Conservation (phyloP, 2,113 vertebrate genomes). For the Mesembrinibis cayennensis region DNA sequence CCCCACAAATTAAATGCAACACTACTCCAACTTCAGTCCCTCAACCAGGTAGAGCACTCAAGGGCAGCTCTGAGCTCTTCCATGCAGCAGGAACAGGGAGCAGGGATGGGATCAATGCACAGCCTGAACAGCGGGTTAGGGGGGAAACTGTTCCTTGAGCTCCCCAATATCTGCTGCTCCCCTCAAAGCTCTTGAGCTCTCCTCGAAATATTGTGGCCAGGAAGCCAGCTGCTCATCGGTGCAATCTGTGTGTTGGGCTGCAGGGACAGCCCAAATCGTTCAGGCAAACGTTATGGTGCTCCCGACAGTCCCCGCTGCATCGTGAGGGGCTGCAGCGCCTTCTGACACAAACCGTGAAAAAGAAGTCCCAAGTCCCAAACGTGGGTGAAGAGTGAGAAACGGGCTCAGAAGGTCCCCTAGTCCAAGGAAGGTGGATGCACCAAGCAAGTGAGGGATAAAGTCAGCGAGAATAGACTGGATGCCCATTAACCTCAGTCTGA, state of each 20-base stretch:
- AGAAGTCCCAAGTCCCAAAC: not conserved
- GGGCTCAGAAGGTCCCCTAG: not conserved
- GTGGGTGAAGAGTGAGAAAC: accelerated
- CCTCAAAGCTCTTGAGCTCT: not conserved
- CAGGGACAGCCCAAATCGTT: not conserved
- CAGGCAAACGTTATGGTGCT: accelerated
- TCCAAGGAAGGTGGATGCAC: not conserved
- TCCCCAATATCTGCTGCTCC: not conserved
- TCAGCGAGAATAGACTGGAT: not conserved
- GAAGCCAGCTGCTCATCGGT: not conserved
- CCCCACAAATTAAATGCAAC: not conserved
- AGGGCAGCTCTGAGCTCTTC: not conserved
- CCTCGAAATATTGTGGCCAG: not conserved
- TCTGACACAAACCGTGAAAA: not conserved
- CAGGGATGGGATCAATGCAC: not conserved
- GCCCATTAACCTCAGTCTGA: not conserved
- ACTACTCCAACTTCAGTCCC: not conserved
- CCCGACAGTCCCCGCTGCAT: not conserved
- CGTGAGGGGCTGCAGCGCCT: accelerated
- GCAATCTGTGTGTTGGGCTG: accelerated
- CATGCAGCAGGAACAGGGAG: not conserved
- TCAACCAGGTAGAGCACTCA: not conserved
- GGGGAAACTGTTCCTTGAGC: not conserved
- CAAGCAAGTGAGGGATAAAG: not conserved
- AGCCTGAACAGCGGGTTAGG: not conserved